These are phyloP conservation scores for Sebastes matsubarae DNA, from an alignment of 2,797 vertebrate species.

Conservation along the genomic window DNA sequence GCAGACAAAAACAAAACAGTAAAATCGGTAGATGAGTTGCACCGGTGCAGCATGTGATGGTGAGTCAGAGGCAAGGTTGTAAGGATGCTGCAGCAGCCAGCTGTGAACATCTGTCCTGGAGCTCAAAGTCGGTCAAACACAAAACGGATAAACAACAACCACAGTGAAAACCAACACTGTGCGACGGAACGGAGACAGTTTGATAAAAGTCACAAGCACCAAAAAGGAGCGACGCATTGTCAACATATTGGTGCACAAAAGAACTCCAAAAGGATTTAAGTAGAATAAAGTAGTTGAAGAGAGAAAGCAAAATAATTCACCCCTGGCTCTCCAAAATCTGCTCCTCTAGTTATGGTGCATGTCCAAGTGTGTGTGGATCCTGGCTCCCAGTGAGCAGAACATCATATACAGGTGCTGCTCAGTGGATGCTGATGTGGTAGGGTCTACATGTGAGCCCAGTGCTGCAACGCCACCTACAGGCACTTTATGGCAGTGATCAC, in stretches of 20 bases:
- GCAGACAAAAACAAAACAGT: constrained; percentile 35
- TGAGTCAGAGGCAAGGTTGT: constrained; percentile 63
- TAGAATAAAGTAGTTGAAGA: not conserved
- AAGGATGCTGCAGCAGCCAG: constrained; percentile 39
- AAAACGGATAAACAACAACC: constrained; percentile 61
- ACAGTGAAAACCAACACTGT: constrained; percentile 59
- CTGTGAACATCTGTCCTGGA: constrained; percentile 30
- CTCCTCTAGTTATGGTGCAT: constrained; percentile 18
- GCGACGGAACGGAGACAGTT: constrained; percentile 43
- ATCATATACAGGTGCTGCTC: constrained; percentile 31
- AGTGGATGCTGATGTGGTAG: not conserved
- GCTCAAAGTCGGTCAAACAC: constrained; percentile 54
- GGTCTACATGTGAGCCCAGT: not conserved
- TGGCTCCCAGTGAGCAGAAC: constrained; percentile 52
- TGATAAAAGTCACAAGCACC: constrained; percentile 64
- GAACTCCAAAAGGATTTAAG: not conserved
- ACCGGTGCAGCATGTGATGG: constrained; percentile 34
- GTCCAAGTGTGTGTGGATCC: constrained; percentile 17
- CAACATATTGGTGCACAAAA: constrained; percentile 13
- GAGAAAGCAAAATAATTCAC: not conserved
- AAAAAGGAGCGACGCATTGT: constrained; percentile 46
- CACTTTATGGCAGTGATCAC: not conserved
- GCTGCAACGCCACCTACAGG: constrained; percentile 65
- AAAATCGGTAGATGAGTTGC: not conserved
- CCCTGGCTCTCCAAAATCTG: not conserved